Evolutionary conservation across 35 echinoderm and acorn worm genomes (phyloP).

Genomic region (Patiria miniata): DNA sequence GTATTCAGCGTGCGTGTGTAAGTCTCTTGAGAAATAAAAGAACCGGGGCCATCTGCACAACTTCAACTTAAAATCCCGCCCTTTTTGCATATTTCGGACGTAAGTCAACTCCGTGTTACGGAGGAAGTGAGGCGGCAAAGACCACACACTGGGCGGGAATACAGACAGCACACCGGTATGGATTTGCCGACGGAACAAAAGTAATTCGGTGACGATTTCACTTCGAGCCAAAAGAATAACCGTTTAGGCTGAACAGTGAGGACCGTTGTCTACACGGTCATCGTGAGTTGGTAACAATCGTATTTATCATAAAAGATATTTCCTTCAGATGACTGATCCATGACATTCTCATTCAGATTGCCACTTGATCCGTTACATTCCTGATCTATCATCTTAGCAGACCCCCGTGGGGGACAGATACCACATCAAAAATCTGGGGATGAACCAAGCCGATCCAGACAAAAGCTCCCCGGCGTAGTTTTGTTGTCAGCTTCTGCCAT

Average conservation of each 20-base stretch:
- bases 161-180: too few species aligned
- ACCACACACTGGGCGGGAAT: not conserved
- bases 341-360: too few species aligned
- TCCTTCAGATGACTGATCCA: too few species aligned
- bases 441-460: not conserved
- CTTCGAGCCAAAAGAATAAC: too few species aligned
- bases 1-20: not conserved
- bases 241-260: too few species aligned
- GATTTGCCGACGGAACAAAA: too few species aligned
- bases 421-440: constrained; percentile 6
- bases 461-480: not conserved
- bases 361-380: too few species aligned
- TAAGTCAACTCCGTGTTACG: not conserved
- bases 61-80: constrained; percentile 28
- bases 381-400: too few species aligned
- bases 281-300: too few species aligned
- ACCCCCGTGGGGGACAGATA: constrained; percentile 17
- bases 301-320: too few species aligned
- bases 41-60: constrained; percentile 14
- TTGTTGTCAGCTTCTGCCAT: constrained; percentile 2
- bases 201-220: too few species aligned
- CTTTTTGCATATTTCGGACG: constrained; percentile 1
- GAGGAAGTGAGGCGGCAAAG: not conserved
- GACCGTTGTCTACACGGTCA: too few species aligned
- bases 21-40: not conserved